Base-by-base conservation (phyloP, 2,797 vertebrate species). In the Cheirogaleus major region DNA sequence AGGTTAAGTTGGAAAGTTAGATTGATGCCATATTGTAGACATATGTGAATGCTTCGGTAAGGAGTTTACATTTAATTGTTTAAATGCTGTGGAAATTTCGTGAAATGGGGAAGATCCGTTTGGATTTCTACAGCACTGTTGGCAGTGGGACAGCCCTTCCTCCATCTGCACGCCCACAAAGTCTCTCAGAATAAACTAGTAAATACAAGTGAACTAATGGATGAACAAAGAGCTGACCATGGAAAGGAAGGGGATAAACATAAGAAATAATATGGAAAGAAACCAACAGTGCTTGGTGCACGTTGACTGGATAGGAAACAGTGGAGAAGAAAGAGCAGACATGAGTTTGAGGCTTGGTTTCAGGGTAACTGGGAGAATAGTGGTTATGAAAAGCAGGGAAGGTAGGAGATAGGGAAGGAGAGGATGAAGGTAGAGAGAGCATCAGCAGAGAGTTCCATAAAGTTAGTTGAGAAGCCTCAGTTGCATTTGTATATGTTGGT, bases 1-100 rank as follows among this genome's bases (percentile, higher is more conserved):
- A 90, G 27, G 52, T 72, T 43, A 70, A 80, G 55, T 38, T 96
- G 85, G 78, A 93, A 94, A 83, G 7, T 95, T 63, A 89, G 72
- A 45, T n/a, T 83, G n/a, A 94, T 38, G 25, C 52, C 85, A 61
- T 57, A 80, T 59, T 78, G 6, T 55, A 35, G 61, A 89, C 87
- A 55, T 13, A 81, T 78, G 80, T 82, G 32, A 79, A 84, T 55
- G 80, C 13, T 52, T 73, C 23, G 14, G 23, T 79, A n/a, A 94
- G 32, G 43, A 85, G 25, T 79, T 94, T 89, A 5, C 22, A 92
- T 69, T 80, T 81, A 84, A 81, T 83, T 73, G 30, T 76, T 15
- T 69, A 79, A 93, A 61, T 22, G 30, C 52, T 84, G 7, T 52
- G 41, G 59, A 45, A 48, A 93, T 72, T 92, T 86, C 17, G 2